Percentiles rank a stretch among this genome's conserved stretches.
Evolutionary conservation across 2,888 invertebrate genomes (phyloP).

Genomic region (Rambutsinella grinnellia): DNA sequence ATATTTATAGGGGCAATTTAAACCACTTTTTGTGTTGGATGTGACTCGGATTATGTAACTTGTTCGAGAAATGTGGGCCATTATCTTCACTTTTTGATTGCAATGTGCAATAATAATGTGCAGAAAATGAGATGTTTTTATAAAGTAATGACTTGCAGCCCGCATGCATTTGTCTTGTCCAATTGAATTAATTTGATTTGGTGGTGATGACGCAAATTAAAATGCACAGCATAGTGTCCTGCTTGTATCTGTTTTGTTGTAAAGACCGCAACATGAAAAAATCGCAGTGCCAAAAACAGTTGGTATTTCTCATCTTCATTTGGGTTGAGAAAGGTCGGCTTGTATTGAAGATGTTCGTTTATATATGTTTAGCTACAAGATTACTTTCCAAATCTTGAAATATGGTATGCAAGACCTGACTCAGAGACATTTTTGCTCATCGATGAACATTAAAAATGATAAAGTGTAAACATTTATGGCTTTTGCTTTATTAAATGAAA

Average conservation of each 20-base stretch:
- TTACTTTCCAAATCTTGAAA: background rate
- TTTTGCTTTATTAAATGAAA: no score
- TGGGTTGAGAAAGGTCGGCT: slow-evolving; percentile 29
- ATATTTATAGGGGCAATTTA: background rate
- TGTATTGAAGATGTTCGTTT: background rate
- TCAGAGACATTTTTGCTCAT: slow-evolving; percentile 24
- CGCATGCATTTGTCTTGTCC: no score
- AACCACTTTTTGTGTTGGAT: background rate
- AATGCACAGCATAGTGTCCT: background rate
- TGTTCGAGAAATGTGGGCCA: slow-evolving; percentile 16
- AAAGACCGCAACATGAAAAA: background rate
- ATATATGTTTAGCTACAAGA: background rate
- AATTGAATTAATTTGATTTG: background rate
- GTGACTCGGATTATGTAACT: background rate
- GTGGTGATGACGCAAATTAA: background rate
- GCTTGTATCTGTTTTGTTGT: background rate
- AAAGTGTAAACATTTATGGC: slow-evolving; percentile 21
- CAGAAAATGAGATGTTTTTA: no score
- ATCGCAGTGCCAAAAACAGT: slow-evolving; percentile 15
- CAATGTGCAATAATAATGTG: background rate
- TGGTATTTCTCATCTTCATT: background rate
- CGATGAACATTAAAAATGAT: slow-evolving; percentile 33
- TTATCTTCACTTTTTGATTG: slow-evolving; percentile 15
- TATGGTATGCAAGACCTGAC: slow-evolving; percentile 30
- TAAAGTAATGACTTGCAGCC: no score